Evolutionary conservation across 2,797 vertebrate genomes (phyloP), one percentile per base, ranked within the genome.

Genomic region (Fratercula arctica): DNA sequence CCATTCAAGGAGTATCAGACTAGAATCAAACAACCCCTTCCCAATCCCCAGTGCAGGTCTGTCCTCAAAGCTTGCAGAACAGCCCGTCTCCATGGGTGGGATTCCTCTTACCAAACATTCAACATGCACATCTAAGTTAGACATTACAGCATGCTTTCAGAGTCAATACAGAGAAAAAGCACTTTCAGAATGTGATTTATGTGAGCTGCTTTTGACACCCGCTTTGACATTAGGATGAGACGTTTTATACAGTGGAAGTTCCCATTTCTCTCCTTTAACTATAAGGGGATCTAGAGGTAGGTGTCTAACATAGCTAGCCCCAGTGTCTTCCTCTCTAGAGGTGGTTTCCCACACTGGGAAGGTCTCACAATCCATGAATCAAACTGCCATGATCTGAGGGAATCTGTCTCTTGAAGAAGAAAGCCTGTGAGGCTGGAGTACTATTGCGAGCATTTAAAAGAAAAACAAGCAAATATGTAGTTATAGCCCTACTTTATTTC

Each of bases 111-210:
- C 43, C 69, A 84, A 68, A 88, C 43, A 78, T 84, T 67, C 10
- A 0, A 3, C 5, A 2, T 5, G n/a, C n/a, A 76, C 54, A 33
- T 70, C 73, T 5, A 5, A 93, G 76, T 57, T 39, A 54, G n/a
- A 48, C 21, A 20, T 70, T 73, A 41, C 76, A 79, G 43, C 21
- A 2, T 1, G 19, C 64, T 88, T 83, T 90, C 92, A 84, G 73
- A 85, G 85, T 21, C 68, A 90, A 80, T 51, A 83, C 39, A 91
- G 85, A 73, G 82, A 94, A 90, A 87, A 96, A 46, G 6, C 76
- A 39, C 64, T 91, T 87, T 80, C 9, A 91, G 69, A 33, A 51
- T 18, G 39, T 59, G 80, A 91, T 80, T 90, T 46, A 56, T 91
- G 64, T 80, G 72, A 93, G 90, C 64, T 67, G 83, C 72, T 93